Percentiles rank a stretch among this genome's conserved stretches.
Evolutionary conservation across 2,888 invertebrate genomes (phyloP).

Genomic region (Gastrophysa polygoni): DNA sequence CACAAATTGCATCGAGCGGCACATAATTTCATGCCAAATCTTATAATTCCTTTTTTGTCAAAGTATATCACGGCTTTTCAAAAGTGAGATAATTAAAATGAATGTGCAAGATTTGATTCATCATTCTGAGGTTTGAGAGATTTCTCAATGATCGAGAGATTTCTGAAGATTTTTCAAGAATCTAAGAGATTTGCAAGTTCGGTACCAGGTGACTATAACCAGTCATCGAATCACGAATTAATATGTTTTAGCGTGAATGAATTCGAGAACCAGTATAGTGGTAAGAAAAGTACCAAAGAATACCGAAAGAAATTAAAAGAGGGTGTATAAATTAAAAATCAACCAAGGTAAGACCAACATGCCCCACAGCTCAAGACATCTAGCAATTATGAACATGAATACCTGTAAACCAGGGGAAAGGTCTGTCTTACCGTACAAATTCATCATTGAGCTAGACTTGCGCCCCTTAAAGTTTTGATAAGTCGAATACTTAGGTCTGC

Average conservation of each 20-base stretch:
- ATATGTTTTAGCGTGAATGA: not conserved
- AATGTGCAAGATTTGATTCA: no score
- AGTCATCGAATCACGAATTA: slow-evolving; percentile 3
- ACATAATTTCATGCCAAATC: no score
- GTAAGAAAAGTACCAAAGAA: slow-evolving; percentile 19
- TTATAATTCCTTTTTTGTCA: no score
- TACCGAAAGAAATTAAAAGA: slow-evolving; percentile 21
- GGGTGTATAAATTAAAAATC: slow-evolving; percentile 12
- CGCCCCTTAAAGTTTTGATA: slow-evolving; percentile 88
- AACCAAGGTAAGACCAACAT: slow-evolving; percentile 36
- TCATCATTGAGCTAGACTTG: slow-evolving; percentile 95
- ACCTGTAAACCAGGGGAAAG: slow-evolving; percentile 44
- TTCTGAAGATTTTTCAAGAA: no score
- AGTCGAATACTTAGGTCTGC: slow-evolving; percentile 83
- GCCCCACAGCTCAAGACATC: slow-evolving; percentile 42
- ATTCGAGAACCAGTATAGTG: slow-evolving; percentile 7
- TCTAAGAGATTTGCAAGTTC: not conserved
- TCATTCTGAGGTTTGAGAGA: no score
- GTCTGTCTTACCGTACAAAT: slow-evolving; percentile 88
- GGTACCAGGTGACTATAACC: not conserved
- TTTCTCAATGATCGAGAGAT: no score
- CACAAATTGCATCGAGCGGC: no score
- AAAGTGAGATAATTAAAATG: no score
- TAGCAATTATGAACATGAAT: slow-evolving; percentile 37
- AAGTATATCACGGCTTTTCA: no score